phyloP scores from a whole-genome alignment of 2,888 invertebrate genomes.

The Keiferia lycopersicella region DNA sequence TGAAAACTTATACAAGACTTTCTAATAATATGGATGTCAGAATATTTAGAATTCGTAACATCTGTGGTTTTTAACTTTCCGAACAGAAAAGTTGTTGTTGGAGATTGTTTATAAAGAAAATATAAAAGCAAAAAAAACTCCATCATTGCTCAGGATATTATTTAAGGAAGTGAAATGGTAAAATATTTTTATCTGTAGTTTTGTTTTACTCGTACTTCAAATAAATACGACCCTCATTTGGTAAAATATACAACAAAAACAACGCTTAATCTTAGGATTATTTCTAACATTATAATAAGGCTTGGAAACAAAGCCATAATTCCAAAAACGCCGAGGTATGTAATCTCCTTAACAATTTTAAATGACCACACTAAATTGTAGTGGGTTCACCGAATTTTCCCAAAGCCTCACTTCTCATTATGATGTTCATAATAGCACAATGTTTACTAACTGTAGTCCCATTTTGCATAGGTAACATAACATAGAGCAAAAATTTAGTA shows the following conservation, averaged over 20 bases:
- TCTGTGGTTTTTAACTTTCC: constrained; percentile 15
- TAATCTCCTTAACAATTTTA: constrained; percentile 18
- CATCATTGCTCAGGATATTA: neutral
- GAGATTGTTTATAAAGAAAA: neutral
- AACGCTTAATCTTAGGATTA: neutral
- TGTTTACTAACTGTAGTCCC: neutral
- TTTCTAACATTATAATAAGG: neutral
- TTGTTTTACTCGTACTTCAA: neutral
- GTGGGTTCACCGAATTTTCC: neutral
- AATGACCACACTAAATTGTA: constrained; percentile 19
- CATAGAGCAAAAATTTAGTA: too few relatives aligned
- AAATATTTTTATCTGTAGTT: neutral
- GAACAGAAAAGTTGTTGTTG: neutral
- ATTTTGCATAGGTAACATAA: too few relatives aligned
- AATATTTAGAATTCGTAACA: constrained; percentile 21
- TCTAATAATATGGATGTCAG: neutral
- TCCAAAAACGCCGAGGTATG: constrained; percentile 2
- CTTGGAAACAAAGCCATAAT: constrained; percentile 5
- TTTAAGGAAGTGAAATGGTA: neutral
- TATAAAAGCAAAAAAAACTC: neutral
- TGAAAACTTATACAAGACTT: neutral
- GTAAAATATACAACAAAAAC: neutral
- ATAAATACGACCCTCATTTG: neutral
- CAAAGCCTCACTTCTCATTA: neutral
- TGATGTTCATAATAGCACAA: neutral